Conservation (phyloP, 2,888 invertebrate species). For the Crioceris asparagi region DNA sequence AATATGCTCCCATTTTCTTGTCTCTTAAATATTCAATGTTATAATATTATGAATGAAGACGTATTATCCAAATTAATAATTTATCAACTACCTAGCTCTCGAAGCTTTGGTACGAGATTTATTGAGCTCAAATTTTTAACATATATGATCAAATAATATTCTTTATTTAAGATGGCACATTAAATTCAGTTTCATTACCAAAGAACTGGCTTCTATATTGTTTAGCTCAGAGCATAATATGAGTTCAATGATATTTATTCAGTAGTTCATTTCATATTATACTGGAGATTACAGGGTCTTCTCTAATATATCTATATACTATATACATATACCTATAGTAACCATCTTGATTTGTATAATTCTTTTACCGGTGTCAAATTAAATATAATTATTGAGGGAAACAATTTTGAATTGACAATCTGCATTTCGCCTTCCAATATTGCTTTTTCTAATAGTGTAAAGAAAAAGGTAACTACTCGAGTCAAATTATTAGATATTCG, state of each 20-base stretch:
- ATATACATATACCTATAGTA: background rate
- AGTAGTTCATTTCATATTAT: constrained; percentile 1
- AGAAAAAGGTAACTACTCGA: constrained; percentile 3
- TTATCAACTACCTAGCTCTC: no score
- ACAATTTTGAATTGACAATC: constrained; percentile 23
- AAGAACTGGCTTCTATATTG: background rate
- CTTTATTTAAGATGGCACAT: no score
- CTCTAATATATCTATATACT: background rate
- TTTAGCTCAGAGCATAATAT: background rate
- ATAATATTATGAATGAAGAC: no score
- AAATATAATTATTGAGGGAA: constrained; percentile 13
- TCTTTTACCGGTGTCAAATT: no score
- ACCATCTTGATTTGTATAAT: background rate
- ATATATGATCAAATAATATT: no score
- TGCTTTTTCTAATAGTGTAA: constrained; percentile 14
- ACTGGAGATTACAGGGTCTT: constrained; percentile 11
- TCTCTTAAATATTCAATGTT: no score
- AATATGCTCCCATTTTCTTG: no score
- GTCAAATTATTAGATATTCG: constrained; percentile 11
- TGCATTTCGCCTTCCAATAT: constrained; percentile 21
- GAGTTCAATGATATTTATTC: no score
- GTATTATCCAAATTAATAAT: no score
- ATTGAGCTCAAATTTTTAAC: no score
- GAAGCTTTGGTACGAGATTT: no score
- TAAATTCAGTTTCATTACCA: background rate